Conservation (phyloP, 2,113 vertebrate genomes). For the Abramis brama region DNA sequence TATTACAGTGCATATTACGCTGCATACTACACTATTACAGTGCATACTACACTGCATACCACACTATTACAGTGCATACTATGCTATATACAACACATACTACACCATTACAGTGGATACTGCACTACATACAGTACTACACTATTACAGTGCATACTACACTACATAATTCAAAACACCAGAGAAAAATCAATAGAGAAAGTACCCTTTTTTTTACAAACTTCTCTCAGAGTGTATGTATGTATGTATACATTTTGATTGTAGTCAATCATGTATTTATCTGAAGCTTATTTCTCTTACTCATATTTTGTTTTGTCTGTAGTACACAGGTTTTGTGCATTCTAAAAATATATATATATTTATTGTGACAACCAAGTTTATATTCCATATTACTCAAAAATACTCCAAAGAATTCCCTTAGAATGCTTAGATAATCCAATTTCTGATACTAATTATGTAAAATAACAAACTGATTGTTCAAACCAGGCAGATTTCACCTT, state of each 20-base stretch:
- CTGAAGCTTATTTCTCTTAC: not conserved
- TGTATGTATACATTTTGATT: not conserved
- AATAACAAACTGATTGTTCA: not conserved
- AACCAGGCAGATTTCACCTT: not conserved
- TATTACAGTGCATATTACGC: no score
- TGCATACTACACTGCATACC: no score
- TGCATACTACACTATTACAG: no score
- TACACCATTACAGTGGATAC: no score
- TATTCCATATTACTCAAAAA: slow-evolving; percentile 1
- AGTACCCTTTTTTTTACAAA: not conserved
- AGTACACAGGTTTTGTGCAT: slow-evolving; percentile 1
- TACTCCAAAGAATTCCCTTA: slow-evolving; percentile 6
- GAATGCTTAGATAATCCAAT: slow-evolving; percentile 17
- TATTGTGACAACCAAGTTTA: not conserved
- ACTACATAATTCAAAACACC: not conserved
- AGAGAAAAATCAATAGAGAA: not conserved
- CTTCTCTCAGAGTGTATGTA: no score
- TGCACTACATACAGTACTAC: no score
- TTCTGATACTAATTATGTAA: not conserved
- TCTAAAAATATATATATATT: not conserved
- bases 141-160: no score
- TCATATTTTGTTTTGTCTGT: not conserved
- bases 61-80: no score
- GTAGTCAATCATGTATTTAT: slow-evolving; percentile 9
- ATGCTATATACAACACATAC: no score